These are phyloP conservation scores for Orientallactaga sibirica DNA, from an alignment of 2,797 vertebrate genomes.

Conservation along the genomic window DNA sequence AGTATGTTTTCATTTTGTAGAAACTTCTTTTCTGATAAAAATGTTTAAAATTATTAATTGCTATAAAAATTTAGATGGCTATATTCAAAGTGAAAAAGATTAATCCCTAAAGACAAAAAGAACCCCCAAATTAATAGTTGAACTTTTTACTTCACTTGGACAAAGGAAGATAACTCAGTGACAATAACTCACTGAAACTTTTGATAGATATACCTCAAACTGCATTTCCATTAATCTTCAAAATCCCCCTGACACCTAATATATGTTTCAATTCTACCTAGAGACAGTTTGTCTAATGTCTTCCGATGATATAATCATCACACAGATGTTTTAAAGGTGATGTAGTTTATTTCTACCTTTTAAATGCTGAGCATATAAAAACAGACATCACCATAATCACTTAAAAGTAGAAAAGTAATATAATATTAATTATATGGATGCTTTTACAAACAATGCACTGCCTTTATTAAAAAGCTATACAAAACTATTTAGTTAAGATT, in stretches of 20 bases:
- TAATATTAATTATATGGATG: not conserved
- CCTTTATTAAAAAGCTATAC: constrained; percentile 43
- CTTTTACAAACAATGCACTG: constrained; percentile 1
- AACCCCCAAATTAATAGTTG: not conserved
- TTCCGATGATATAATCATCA: constrained; percentile 42
- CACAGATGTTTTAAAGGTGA: not conserved
- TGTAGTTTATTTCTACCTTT: constrained; percentile 13
- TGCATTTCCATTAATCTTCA: constrained; percentile 38
- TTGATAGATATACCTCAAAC: not conserved
- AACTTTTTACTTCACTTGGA: not conserved
- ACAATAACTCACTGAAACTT: not conserved
- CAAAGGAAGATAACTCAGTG: not conserved
- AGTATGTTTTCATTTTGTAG: not conserved
- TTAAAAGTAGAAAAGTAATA: constrained; percentile 1
- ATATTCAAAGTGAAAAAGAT: constrained; percentile 6
- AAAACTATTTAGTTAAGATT: constrained; percentile 31
- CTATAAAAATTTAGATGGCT: not conserved
- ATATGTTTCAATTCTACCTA: not conserved
- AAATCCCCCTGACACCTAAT: not conserved
- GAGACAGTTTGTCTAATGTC: not conserved
- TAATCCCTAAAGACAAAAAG: not conserved
- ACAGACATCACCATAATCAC: not conserved
- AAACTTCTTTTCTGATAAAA: not conserved
- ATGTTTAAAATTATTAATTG: not conserved
- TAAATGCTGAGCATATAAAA: not conserved